Conservation (phyloP, 2,888 invertebrate species). For the Idaea dimidiata region DNA sequence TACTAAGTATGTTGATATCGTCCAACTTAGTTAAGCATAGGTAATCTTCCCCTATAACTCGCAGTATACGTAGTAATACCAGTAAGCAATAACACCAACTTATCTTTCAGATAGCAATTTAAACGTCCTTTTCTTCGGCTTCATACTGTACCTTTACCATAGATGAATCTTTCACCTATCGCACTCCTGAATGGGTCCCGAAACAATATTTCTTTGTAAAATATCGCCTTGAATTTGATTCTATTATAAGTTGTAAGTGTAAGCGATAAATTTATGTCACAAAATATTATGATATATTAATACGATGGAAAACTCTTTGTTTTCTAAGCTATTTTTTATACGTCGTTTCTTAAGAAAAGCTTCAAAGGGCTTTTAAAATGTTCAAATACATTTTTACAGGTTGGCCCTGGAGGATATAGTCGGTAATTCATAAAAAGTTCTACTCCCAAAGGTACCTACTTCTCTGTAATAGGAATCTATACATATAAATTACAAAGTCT, state of each 20-base stretch:
- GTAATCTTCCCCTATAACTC: background rate
- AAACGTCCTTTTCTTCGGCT: constrained; percentile 45
- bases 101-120: constrained; percentile 42
- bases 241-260: background rate
- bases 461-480: too few relatives aligned
- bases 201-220: constrained; percentile 76
- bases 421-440: too few relatives aligned
- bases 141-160: constrained; percentile 55
- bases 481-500: too few relatives aligned
- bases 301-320: too few relatives aligned
- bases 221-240: constrained; percentile 45
- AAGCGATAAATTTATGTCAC: background rate
- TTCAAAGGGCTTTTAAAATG: too few relatives aligned
- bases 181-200: constrained; percentile 52
- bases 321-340: too few relatives aligned
- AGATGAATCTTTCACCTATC: constrained; percentile 44
- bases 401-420: too few relatives aligned
- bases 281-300: background rate
- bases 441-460: too few relatives aligned
- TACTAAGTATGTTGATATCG: too few relatives aligned
- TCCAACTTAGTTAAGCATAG: background rate
- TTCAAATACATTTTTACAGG: too few relatives aligned
- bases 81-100: constrained; percentile 18
- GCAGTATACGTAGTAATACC: background rate
- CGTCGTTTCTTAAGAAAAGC: too few relatives aligned